Percentiles rank a stretch among this genome's conserved stretches.
Conservation (phyloP, 2,797 vertebrate species). For the Catamblyrhynchus diadema region DNA sequence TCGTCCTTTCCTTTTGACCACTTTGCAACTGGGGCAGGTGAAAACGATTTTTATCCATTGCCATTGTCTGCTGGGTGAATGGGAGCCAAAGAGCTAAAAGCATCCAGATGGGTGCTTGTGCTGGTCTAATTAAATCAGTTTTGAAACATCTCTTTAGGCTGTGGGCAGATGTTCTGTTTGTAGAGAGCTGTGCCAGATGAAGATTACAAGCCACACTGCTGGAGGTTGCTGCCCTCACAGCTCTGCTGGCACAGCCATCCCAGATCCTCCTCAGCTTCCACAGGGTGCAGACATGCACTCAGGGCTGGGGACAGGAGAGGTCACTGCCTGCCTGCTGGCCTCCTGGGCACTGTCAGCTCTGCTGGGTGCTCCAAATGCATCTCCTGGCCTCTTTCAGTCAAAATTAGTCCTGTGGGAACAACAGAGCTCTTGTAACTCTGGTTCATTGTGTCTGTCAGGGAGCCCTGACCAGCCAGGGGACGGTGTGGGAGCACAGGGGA, state of each 20-base stretch:
- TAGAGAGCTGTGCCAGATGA: conserved; percentile 27
- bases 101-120: conserved; percentile 43
- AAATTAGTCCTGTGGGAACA: background rate
- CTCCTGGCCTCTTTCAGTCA: background rate
- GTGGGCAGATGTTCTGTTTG: conserved; percentile 55
- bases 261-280: background rate
- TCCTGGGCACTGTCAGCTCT: background rate
- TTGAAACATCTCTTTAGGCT: conserved; percentile 38
- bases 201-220: conserved; percentile 34
- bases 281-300: background rate
- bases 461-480: background rate
- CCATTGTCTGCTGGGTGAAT: background rate
- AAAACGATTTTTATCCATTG: background rate
- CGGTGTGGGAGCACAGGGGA: background rate
- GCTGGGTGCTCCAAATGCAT: background rate
- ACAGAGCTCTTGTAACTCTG: background rate
- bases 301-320: background rate
- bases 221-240: background rate
- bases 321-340: background rate
- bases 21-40: background rate
- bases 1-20: background rate
- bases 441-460: background rate
- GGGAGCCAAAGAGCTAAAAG: background rate
- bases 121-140: conserved; percentile 44
- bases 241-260: background rate